Percentiles rank a stretch among this genome's conserved stretches.
Conservation (phyloP, 1,140 invertebrate species). For the Trichogramma pretiosum region DNA sequence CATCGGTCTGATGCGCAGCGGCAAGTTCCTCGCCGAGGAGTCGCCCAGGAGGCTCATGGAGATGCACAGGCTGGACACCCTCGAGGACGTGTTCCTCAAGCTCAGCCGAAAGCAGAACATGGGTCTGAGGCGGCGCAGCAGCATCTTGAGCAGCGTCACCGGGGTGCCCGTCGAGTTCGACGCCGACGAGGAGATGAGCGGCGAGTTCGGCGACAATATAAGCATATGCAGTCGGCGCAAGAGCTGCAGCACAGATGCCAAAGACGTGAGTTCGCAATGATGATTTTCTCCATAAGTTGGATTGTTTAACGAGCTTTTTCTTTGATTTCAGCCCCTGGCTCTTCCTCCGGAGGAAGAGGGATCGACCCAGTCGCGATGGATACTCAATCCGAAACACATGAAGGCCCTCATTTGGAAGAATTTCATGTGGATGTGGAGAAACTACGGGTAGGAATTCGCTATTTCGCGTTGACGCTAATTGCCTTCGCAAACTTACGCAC, state of each 20-base stretch:
- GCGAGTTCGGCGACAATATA: conserved; percentile 76
- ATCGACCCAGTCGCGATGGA: conserved; percentile 46
- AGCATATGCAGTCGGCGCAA: conserved; percentile 59
- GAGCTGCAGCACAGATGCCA: conserved; percentile 29
- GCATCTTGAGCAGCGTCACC: conserved; percentile 63
- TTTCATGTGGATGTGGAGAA: conserved; percentile 81
- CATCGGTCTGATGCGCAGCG: conserved; percentile 88
- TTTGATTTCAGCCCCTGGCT: conserved; percentile 24
- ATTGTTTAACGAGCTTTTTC: conserved; percentile 5
- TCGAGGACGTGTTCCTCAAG: conserved; percentile 91
- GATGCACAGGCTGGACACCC: conserved; percentile 65
- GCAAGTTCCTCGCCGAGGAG: conserved; percentile 83
- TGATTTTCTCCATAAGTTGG: too few species aligned
- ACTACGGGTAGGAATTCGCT: conserved; percentile 70
- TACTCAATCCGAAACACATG: conserved; percentile 63
- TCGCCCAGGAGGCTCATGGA: conserved; percentile 71
- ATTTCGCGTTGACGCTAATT: too few species aligned
- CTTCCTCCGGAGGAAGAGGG: conserved; percentile 38
- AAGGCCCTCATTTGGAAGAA: conserved; percentile 86
- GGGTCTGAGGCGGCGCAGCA: conserved; percentile 66
- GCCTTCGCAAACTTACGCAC: too few species aligned
- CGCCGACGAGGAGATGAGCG: conserved; percentile 65
- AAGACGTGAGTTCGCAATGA: not conserved
- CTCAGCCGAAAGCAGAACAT: conserved; percentile 74
- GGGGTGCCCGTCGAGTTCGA: conserved; percentile 44